Conservation (phyloP, 2,888 invertebrate species). For the Phorcus lineatus region DNA sequence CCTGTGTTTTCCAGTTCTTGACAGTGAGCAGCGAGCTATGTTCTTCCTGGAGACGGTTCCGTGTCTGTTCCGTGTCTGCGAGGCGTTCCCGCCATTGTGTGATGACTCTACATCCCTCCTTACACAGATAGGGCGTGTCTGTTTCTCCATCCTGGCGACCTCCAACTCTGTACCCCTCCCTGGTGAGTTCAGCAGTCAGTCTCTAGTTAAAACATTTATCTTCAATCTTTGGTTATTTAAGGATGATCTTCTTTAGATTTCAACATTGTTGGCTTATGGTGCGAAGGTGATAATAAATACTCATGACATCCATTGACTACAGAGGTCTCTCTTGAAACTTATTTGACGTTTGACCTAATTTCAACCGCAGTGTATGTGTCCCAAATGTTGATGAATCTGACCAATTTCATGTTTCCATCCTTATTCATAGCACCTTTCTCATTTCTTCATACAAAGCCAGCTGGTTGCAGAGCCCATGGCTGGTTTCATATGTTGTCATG, state of each 20-base stretch:
- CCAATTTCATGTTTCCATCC: no score
- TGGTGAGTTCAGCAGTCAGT: slow-evolving; percentile 39
- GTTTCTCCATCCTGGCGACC: slow-evolving; percentile 62
- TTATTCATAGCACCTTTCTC: no score
- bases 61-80: slow-evolving; percentile 89
- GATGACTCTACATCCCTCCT: slow-evolving; percentile 92
- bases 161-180: slow-evolving; percentile 54
- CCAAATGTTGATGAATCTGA: no score
- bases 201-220: not conserved
- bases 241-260: not conserved
- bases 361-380: no score
- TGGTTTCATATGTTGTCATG: no score
- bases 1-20: slow-evolving; percentile 80
- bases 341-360: no score
- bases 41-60: slow-evolving; percentile 90
- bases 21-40: slow-evolving; percentile 86
- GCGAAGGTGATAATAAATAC: no score
- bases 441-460: no score
- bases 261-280: no score
- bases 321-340: no score
- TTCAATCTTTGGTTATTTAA: not conserved
- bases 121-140: slow-evolving; percentile 84
- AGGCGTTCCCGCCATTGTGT: slow-evolving; percentile 92
- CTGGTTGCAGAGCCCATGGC: no score
- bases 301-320: no score